Base-by-base conservation (phyloP, 2,797 vertebrate genomes). In the Octomys mimax region DNA sequence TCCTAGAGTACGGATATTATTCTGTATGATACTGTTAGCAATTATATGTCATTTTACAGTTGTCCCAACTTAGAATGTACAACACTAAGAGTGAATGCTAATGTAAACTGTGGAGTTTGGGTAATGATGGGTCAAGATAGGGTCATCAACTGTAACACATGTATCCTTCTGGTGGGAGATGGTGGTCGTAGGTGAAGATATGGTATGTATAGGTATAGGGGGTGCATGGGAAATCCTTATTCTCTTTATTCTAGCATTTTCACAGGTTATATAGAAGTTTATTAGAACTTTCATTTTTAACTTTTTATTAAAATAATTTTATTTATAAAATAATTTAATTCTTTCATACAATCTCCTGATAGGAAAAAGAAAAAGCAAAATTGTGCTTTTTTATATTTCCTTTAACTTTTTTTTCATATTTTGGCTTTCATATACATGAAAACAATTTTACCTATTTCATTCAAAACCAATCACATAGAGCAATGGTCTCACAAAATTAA, bases 381-480 rank as follows among this genome's bases (percentile, higher is more conserved):
- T 28, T 62, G 64, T 77, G 61, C 5, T 71, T 88, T 88, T 78
- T 94, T 95, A 86, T 36, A 95, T 62, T 85, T 91, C 9, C 77
- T 68, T 86, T 82, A 70, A 52, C 31, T n/a, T 70, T 52, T 87
- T 87, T 93, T 89, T 78, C 64, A 57, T 33, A 94, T 59, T 64
- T 92, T 70, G 57, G 68, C 14, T 75, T 42, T 81, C 75, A 86
- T 36, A 22, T 78, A 61, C 16, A 85, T 24, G 49, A 21, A 54
- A 66, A 68, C 16, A 61, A 46, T 61, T 95, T 93, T 92, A 93
- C 57, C n/a, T 90, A 52, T 89, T 95, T 95, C 33, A 84, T 54
- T 95, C 9, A 94, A 96, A 91, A 94, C 78, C 57, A 95, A 93
- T n/a, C 19, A 89, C 87, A 18, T 79, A 14, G 13, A 89, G 39